These are phyloP conservation scores for Ceratina japonica DNA, from an alignment of 1,140 invertebrate genomes.

Conservation along the genomic window DNA sequence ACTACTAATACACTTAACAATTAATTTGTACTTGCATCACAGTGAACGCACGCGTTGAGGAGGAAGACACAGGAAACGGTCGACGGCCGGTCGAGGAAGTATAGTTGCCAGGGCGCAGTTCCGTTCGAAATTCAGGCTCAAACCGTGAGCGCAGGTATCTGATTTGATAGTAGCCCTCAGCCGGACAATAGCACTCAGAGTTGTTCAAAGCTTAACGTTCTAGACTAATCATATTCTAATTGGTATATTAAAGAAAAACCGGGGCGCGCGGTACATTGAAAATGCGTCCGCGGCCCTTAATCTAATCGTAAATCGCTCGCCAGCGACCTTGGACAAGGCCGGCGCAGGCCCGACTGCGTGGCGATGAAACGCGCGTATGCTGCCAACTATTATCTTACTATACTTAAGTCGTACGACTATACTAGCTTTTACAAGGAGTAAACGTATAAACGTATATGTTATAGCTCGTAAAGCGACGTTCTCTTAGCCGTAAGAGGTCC, in stretches of 20 bases:
- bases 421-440: slow-evolving; percentile 12
- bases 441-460: background rate
- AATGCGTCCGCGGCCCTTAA: background rate
- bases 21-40: slow-evolving; percentile 49
- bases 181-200: slow-evolving; percentile 1
- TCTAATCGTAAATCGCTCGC: no score
- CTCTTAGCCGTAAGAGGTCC: slow-evolving; percentile 19
- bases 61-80: slow-evolving; percentile 11
- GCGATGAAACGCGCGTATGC: slow-evolving; percentile 7
- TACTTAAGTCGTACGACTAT: slow-evolving; percentile 19
- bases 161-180: background rate
- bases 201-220: background rate
- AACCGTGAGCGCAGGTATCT: background rate
- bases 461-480: slow-evolving; percentile 13
- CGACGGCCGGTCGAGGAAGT: slow-evolving; percentile 1
- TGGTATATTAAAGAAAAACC: no score
- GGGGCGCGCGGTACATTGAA: background rate
- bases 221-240: background rate
- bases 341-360: background rate
- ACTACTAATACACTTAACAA: slow-evolving; percentile 53
- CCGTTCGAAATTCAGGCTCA: background rate
- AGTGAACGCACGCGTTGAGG: slow-evolving; percentile 36
- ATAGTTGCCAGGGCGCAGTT: slow-evolving; percentile 5
- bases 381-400: slow-evolving; percentile 17
- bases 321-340: no score